Base-by-base conservation (phyloP, 2,113 vertebrate genomes). In the Chaetodon trifascialis region DNA sequence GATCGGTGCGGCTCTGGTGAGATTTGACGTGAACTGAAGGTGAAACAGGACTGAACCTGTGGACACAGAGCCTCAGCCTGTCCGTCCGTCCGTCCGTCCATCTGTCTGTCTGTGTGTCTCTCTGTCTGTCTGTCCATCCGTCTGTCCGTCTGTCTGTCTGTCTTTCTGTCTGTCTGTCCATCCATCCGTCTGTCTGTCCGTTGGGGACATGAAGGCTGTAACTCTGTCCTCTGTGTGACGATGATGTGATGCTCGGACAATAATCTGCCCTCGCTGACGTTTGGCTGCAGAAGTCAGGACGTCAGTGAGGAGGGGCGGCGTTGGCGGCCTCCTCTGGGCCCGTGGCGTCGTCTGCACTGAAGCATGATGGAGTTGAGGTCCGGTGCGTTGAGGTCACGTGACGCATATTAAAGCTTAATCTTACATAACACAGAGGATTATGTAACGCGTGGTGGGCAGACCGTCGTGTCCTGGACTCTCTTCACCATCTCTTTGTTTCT, bases 391-490 rank as follows among this genome's bases (percentile, higher is more conserved):
- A 34, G 47, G 10, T 76, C 36, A 62, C 25, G 73, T 42, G n/a
- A 15, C 2, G 69, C 73, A 64, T 74, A 21, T 77, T 69, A 69
- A 51, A 62, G 42, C 52, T 8, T 7, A 3, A 19, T 36, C 4
- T 89, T 86, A 84, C 76, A 5, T 89, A 84, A 89, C 19, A 4
- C 12, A 1, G 36, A 55, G 70, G 69, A 47, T 86, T 74, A 82
- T 71, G 76, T 89, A 86, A 88, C 1, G 40, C 52, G 11, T 34
- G 21, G 54, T 70, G 69, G 62, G 69, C 68, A 49, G 69, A n/a
- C 52, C 1, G 63, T 40, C 64, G 19, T 63, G 73, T 5, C 23
- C 59, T 51, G 67, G 38, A 23, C 60, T 72, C 62, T 60, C 62
- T 15, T 60, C 62, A 11, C 2, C 56, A 2, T 16, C 79, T 16